Evolutionary conservation across 2,113 vertebrate species (phyloP).

Genomic region (Alexandromys fortis): DNA sequence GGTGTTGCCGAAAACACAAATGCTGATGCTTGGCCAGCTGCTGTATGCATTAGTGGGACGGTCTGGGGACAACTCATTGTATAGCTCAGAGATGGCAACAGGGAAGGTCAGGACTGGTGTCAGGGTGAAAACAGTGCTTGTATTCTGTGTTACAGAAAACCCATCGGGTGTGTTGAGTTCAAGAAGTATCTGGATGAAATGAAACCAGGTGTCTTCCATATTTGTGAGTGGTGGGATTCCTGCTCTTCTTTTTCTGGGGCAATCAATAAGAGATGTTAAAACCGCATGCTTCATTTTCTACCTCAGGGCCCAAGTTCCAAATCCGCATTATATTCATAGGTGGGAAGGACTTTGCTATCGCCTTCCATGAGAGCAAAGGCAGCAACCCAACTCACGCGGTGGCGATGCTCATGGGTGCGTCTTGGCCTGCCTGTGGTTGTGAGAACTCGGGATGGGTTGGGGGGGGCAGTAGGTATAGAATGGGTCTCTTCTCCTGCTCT

Average conservation of each 20-base stretch:
- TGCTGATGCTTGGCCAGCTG: background rate
- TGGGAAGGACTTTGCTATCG: background rate
- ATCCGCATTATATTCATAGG: background rate
- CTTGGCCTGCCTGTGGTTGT: background rate
- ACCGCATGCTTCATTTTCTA: background rate
- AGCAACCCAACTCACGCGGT: background rate
- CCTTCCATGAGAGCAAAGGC: background rate
- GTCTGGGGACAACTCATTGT: background rate
- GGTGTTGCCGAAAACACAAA: background rate
- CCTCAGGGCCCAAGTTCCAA: background rate
- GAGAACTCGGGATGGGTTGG: background rate
- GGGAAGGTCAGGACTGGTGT: background rate
- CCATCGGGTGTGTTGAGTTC: background rate
- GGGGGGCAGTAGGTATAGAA: background rate
- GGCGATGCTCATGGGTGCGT: background rate
- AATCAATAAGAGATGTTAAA: background rate
- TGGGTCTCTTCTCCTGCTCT: background rate
- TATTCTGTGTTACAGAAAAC: background rate
- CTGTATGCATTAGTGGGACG: background rate
- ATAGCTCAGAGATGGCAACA: background rate
- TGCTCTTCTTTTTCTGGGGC: background rate
- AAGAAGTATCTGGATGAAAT: background rate
- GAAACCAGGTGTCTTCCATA: background rate
- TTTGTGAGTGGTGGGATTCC: background rate
- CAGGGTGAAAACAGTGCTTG: background rate